phyloP scores from a whole-genome alignment of 2,888 invertebrate species.

The Crocallis elinguaria region DNA sequence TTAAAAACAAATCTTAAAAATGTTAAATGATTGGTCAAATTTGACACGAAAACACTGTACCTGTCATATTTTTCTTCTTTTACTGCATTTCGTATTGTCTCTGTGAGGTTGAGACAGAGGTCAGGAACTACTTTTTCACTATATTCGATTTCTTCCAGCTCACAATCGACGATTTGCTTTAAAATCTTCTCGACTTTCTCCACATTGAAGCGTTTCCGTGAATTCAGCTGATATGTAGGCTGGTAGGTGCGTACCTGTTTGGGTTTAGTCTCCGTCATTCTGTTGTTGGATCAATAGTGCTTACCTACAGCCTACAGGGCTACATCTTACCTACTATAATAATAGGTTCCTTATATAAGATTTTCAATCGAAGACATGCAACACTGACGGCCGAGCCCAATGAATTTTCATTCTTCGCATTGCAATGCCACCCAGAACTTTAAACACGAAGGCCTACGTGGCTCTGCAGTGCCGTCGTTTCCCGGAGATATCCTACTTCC shows the following conservation, averaged over 20 bases:
- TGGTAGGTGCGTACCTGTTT: conserved; percentile 81
- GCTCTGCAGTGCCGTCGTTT: too few relatives aligned
- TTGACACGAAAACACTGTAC: conserved; percentile 51
- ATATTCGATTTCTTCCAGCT: conserved; percentile 85
- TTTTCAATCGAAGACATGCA: not conserved
- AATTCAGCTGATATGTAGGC: conserved; percentile 87
- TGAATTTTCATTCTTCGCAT: too few relatives aligned
- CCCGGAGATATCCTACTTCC: too few relatives aligned
- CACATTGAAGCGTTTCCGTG: conserved; percentile 86
- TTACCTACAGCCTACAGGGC: not conserved
- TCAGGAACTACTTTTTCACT: conserved; percentile 86
- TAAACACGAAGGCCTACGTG: too few relatives aligned
- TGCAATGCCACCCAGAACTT: too few relatives aligned
- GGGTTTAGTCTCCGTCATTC: conserved; percentile 59
- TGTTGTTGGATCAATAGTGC: conserved; percentile 58
- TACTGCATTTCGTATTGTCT: conserved; percentile 85
- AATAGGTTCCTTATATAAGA: not conserved
- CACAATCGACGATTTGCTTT: conserved; percentile 83
- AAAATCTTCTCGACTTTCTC: conserved; percentile 86
- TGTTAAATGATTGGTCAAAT: too few relatives aligned
- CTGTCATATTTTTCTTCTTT: conserved; percentile 89
- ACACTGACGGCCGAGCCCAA: too few relatives aligned
- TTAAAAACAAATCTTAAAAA: too few relatives aligned
- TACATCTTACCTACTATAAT: not conserved
- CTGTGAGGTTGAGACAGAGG: conserved; percentile 84